Evolutionary conservation across 2,797 vertebrate genomes (phyloP).

Genomic region (Pipistrellus kuhlii): DNA sequence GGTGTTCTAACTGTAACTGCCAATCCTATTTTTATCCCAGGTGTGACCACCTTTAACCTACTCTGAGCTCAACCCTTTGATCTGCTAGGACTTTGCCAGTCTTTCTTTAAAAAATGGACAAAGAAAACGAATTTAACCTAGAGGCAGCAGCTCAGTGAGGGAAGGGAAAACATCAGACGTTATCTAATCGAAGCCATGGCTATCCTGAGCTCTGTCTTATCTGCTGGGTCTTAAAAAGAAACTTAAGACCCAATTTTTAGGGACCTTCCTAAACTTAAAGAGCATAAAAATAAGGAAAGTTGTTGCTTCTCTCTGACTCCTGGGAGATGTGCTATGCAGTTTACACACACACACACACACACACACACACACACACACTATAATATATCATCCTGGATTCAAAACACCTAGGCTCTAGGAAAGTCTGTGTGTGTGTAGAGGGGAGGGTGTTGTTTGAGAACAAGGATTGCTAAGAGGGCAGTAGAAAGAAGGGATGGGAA

Average conservation of each 20-base stretch:
- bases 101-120: conserved; percentile 54
- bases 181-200: conserved; percentile 55
- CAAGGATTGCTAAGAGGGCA: not conserved
- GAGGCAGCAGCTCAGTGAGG: conserved; percentile 30
- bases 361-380: too few relatives aligned
- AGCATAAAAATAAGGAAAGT: conserved; percentile 22
- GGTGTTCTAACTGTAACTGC: not conserved
- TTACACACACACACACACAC: too few relatives aligned
- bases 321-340: not conserved
- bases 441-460: not conserved
- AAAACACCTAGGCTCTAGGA: not conserved
- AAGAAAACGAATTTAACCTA: conserved; percentile 11
- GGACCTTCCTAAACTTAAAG: conserved; percentile 51
- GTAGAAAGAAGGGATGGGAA: not conserved
- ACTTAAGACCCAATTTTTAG: too few relatives aligned
- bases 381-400: not conserved
- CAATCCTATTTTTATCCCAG: conserved; percentile 24
- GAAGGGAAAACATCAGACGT: conserved; percentile 60
- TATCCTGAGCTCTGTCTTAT: conserved; percentile 37
- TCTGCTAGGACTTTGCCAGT: not conserved
- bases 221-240: conserved; percentile 44
- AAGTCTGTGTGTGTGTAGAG: not conserved
- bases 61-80: conserved; percentile 7
- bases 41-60: not conserved
- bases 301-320: not conserved